Conservation (phyloP, 2,113 vertebrate genomes). For the Penelope pileata region DNA sequence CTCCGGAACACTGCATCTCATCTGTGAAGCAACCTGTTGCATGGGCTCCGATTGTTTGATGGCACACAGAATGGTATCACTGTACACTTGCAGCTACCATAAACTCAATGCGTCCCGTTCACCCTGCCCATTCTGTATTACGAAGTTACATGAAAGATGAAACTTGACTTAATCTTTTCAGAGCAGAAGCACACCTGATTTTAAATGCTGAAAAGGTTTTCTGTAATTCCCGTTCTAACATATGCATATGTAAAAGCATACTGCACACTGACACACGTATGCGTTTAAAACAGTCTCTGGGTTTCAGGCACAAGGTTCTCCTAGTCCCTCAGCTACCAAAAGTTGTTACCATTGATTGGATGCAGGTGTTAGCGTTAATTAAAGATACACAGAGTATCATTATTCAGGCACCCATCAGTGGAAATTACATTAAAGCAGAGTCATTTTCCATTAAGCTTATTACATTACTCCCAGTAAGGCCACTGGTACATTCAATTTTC, state of each 20-base stretch:
- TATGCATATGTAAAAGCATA: not conserved
- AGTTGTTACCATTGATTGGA: constrained; percentile 17
- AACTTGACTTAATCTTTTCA: not conserved
- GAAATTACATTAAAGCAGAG: constrained; percentile 42
- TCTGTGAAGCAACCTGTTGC: not conserved
- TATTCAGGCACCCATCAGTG: not conserved
- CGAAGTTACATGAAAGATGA: not conserved
- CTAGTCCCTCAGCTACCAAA: not conserved
- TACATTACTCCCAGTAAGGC: constrained; percentile 24
- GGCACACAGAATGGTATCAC: not conserved
- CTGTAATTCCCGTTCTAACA: not conserved
- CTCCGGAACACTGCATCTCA: not conserved
- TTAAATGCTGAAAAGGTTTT: not conserved
- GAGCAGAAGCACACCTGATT: not conserved
- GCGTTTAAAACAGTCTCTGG: not conserved
- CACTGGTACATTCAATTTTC: constrained; percentile 22
- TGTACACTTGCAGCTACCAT: not conserved
- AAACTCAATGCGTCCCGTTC: not conserved
- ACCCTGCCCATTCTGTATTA: not conserved
- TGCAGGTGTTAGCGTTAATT: constrained; percentile 42
- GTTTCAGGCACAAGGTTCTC: not conserved
- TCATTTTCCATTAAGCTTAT: constrained; percentile 47
- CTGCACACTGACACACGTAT: not conserved
- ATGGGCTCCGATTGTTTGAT: not conserved
- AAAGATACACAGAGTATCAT: not conserved